These are phyloP conservation scores for Lipophrys pholis DNA, from an alignment of 2,113 vertebrate genomes.

Conservation along the genomic window DNA sequence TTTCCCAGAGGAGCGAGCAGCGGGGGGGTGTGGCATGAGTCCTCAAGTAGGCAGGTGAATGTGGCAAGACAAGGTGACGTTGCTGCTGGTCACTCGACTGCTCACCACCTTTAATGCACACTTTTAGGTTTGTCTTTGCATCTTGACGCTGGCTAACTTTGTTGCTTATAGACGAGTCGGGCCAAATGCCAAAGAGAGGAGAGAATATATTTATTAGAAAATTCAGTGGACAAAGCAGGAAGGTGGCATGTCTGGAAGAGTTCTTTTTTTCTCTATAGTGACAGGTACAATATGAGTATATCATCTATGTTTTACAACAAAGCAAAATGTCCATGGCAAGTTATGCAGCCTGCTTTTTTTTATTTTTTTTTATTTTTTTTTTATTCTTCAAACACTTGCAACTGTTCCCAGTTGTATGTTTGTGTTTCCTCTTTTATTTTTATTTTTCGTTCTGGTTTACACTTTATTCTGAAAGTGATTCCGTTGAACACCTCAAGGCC, in stretches of 20 bases:
- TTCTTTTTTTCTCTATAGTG: background rate
- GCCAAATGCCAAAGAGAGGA: background rate
- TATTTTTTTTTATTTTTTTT: conserved; percentile 33
- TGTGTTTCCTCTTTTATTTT: conserved; percentile 49
- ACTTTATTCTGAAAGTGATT: conserved; percentile 53
- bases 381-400: conserved; percentile 25
- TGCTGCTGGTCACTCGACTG: conserved; percentile 67
- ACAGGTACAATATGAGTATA: background rate
- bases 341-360: conserved; percentile 67
- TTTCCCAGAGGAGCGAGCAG: conserved; percentile 83
- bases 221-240: conserved; percentile 5
- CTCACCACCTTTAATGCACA: conserved; percentile 40
- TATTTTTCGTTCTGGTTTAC: conserved; percentile 46
- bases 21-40: conserved; percentile 89
- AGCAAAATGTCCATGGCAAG: conserved; percentile 9
- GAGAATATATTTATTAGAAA: background rate
- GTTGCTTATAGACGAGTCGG: conserved; percentile 16
- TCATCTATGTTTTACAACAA: background rate
- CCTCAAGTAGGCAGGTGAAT: conserved; percentile 73
- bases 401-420: conserved; percentile 44
- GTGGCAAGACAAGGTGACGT: conserved; percentile 61
- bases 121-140: conserved; percentile 51
- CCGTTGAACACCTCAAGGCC: conserved; percentile 22
- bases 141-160: conserved; percentile 42
- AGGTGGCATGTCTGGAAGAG: conserved; percentile 48